Evolutionary conservation across 2,797 vertebrate genomes (phyloP).

Genomic region (Argya squamiceps): DNA sequence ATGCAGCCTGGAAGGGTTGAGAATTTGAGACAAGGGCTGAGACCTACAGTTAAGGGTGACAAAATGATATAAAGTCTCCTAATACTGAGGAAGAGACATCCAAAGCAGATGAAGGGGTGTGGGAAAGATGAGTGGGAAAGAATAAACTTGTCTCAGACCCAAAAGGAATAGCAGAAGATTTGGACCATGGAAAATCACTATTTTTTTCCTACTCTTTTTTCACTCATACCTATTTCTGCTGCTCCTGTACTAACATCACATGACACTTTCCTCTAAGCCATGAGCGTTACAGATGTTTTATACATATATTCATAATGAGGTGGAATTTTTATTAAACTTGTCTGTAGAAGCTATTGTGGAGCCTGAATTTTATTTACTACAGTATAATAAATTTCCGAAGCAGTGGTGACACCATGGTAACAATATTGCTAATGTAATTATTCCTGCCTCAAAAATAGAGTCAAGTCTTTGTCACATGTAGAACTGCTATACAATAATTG

Average conservation of each 20-base stretch:
- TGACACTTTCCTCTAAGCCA: not conserved
- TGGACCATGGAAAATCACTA: not conserved
- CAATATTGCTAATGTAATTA: slow-evolving; percentile 67
- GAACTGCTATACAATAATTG: slow-evolving; percentile 28
- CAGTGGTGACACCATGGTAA: slow-evolving; percentile 57
- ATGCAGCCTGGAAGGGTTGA: not conserved
- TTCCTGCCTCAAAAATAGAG: slow-evolving; percentile 46
- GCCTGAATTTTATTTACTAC: slow-evolving; percentile 55
- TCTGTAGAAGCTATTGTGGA: slow-evolving; percentile 41
- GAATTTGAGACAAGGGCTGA: not conserved
- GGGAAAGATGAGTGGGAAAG: not conserved
- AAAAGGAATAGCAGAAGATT: not conserved
- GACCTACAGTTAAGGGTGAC: not conserved
- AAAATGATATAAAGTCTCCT: not conserved
- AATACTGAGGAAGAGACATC: not conserved
- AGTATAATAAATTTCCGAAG: slow-evolving; percentile 31
- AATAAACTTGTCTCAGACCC: not conserved
- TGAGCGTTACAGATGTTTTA: slow-evolving; percentile 7
- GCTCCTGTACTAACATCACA: not conserved
- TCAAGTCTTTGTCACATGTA: slow-evolving; percentile 31
- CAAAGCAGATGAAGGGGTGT: not conserved
- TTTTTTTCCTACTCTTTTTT: not conserved
- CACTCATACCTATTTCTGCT: not conserved
- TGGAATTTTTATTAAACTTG: slow-evolving; percentile 57
- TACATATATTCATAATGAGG: slow-evolving; percentile 41